Base-by-base conservation (phyloP, 2,113 vertebrate genomes). In the Tragelaphus buxtoni region DNA sequence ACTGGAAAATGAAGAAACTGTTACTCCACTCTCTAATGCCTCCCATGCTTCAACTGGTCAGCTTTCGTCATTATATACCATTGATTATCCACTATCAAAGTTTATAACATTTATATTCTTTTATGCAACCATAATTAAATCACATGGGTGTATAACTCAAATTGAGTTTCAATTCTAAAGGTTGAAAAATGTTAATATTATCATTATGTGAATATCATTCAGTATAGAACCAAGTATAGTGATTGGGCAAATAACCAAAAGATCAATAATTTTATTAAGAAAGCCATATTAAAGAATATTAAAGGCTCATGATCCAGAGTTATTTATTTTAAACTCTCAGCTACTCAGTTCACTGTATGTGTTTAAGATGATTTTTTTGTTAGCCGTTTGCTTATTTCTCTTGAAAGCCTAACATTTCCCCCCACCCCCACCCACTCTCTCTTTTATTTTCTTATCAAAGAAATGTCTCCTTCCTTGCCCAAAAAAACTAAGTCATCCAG, bases 361-460 rank as follows among this genome's bases (percentile, higher is more conserved):
- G 77, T 77, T 18, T 92, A 69, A 58, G 17, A 26, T 51, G 51
- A 94, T 69, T 88, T 87, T 94, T 35, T 84, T 85, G 35, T 77
- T 92, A 88, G 5, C 10, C 2, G 49, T 86, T 32, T 51, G 4
- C 13, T 65, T 88, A 56, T 83, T 96, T 92, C 49, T 65, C 45
- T 47, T 89, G 51, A 95, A 63, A 84, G 13, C 53, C 39, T 61
- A 83, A 51, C 45, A 30, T 84, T 84, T 94, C 51, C 22, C 24
- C 53, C 53, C 8, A 63, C 18, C 24, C 53, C 53, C 6, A 63
- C 28, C 2, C 30, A 69, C 45, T 18, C 45, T 18, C 45, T 79
- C 56, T 89, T 79, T 95, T 91, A 86, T 53, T 32, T 90, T 94
- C 55, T 82, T 82, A 96, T 60, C 87, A 92, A 97, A 92, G 30